Evolutionary conservation across 2,888 invertebrate genomes (phyloP).

Genomic region (Horisme vitalbata): DNA sequence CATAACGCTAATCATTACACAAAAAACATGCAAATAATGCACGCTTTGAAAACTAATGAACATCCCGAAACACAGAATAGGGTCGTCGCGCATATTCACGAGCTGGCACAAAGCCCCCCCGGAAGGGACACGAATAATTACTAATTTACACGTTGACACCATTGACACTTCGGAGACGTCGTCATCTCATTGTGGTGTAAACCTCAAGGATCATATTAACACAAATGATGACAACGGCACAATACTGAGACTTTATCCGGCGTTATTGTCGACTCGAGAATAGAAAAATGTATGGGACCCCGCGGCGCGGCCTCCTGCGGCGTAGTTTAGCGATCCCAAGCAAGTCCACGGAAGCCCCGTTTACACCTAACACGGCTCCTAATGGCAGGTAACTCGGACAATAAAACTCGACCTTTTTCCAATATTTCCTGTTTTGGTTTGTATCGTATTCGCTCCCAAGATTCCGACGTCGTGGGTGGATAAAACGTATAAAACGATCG

Average conservation of each 20-base stretch:
- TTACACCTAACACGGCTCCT: slow-evolving; percentile 79
- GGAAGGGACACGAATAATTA: slow-evolving; percentile 70
- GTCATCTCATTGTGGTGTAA: slow-evolving; percentile 78
- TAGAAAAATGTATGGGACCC: slow-evolving; percentile 78
- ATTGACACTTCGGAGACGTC: slow-evolving; percentile 73
- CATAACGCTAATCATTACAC: slow-evolving; percentile 55
- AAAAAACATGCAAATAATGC: slow-evolving; percentile 51
- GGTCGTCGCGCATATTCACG: slow-evolving; percentile 58
- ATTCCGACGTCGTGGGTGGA: slow-evolving; percentile 78
- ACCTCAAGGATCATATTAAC: slow-evolving; percentile 82
- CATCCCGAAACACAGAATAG: slow-evolving; percentile 52
- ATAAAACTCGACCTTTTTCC: slow-evolving; percentile 77
- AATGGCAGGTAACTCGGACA: slow-evolving; percentile 79
- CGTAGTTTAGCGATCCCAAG: slow-evolving; percentile 63
- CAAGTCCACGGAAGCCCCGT: slow-evolving; percentile 73
- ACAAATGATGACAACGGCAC: slow-evolving; percentile 79
- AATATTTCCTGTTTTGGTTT: slow-evolving; percentile 79
- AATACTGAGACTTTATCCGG: slow-evolving; percentile 68
- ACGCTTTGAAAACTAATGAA: slow-evolving; percentile 58
- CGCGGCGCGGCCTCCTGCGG: slow-evolving; percentile 69
- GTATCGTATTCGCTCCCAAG: slow-evolving; percentile 69
- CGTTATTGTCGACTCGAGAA: slow-evolving; percentile 71
- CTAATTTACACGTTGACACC: slow-evolving; percentile 79
- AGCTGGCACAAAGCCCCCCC: slow-evolving; percentile 69
- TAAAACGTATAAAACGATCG: slow-evolving; percentile 76